A percentile compares a stretch with the other conserved stretches of the same genome.
Evolutionary conservation across 2,113 vertebrate species (phyloP).

Genomic region (Climacteris rufus): DNA sequence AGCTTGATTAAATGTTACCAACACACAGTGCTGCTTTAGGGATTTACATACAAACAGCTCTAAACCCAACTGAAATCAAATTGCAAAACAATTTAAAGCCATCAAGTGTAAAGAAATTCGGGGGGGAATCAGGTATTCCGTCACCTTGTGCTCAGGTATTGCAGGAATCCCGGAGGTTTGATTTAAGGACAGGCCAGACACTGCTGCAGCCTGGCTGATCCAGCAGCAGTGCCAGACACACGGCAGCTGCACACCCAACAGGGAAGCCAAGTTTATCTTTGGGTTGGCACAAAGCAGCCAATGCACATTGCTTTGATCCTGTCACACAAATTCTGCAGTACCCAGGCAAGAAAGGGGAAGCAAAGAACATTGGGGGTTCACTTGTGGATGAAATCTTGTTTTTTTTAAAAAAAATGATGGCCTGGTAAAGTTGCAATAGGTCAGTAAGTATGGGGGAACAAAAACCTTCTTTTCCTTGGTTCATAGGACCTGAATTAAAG

Average conservation of each 20-base stretch:
- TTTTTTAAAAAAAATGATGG: background rate
- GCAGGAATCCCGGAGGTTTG: background rate
- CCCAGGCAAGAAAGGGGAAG: background rate
- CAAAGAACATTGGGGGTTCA: background rate
- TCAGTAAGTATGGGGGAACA: rapidly evolving
- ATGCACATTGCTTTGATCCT: background rate
- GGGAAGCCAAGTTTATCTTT: background rate
- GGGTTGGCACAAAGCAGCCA: background rate
- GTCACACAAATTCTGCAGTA: background rate
- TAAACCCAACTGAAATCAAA: background rate
- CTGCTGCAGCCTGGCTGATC: background rate
- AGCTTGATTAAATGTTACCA: background rate
- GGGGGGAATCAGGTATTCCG: background rate
- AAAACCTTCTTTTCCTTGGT: background rate
- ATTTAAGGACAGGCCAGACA: background rate
- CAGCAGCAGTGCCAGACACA: background rate
- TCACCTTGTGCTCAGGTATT: background rate
- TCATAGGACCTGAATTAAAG: background rate
- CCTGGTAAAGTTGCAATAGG: background rate
- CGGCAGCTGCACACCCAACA: background rate
- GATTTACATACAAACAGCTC: background rate
- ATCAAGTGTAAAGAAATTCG: background rate
- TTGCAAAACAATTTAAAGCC: background rate
- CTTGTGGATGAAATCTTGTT: background rate
- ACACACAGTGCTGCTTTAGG: background rate